A percentile compares a stretch with the other conserved stretches of the same genome.
Conservation (phyloP, 2,797 vertebrate species). For the Chelon auratus region DNA sequence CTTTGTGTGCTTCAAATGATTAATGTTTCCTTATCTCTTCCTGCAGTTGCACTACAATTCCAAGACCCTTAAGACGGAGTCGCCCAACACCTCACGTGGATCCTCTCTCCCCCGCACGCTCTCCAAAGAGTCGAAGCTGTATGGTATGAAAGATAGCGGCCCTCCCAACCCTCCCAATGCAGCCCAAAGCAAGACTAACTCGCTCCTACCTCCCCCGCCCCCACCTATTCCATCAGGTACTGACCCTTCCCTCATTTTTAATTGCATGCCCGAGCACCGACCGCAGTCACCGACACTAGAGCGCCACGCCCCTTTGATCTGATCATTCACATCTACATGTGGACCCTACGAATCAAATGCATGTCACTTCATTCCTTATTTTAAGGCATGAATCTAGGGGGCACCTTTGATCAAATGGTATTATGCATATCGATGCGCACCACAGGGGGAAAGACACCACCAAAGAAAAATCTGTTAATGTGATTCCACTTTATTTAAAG, state of each 20-base stretch:
- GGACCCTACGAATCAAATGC: slow-evolving; percentile 45
- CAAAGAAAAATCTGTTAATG: slow-evolving; percentile 1
- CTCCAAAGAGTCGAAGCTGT: slow-evolving; percentile 99
- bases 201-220: slow-evolving; percentile 95
- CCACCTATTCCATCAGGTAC: slow-evolving; percentile 97
- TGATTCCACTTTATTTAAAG: slow-evolving; percentile 14
- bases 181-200: slow-evolving; percentile 93
- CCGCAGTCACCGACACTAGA: slow-evolving; percentile 32
- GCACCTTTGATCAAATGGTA: slow-evolving; percentile 42
- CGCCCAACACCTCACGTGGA: slow-evolving; percentile 94
- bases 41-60: slow-evolving; percentile 97
- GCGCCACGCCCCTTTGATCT: neutral
- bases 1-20: neutral
- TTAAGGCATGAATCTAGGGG: slow-evolving; percentile 36
- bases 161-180: slow-evolving; percentile 87
- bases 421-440: slow-evolving; percentile 50
- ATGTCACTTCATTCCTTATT: slow-evolving; percentile 33
- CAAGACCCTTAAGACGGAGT: slow-evolving; percentile 97
- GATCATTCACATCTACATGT: slow-evolving; percentile 16
- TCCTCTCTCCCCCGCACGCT: slow-evolving; percentile 96
- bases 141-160: slow-evolving; percentile 96
- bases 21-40: neutral
- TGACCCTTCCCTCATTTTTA: slow-evolving; percentile 68
- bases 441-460: slow-evolving; percentile 8
- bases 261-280: slow-evolving; percentile 69